These are phyloP conservation scores for Apodemia hepburni DNA, from an alignment of 2,888 invertebrate species.

Conservation along the genomic window DNA sequence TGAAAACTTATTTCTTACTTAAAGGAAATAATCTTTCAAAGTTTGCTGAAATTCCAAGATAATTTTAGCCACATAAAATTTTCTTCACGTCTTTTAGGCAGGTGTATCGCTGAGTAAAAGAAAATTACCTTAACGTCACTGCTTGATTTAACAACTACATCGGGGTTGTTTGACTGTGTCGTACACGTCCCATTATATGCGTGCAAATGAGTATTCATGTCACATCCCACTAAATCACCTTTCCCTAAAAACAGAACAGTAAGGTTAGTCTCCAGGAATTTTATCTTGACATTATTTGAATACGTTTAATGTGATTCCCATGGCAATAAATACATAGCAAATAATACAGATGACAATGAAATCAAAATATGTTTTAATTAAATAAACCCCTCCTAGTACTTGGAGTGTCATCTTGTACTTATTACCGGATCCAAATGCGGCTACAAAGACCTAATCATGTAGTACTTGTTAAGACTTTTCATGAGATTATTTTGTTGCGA, in stretches of 20 bases:
- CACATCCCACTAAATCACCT: constrained; percentile 96
- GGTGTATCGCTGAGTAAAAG: neutral
- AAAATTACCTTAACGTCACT: constrained; percentile 90
- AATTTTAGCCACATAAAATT: neutral
- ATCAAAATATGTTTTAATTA: no score
- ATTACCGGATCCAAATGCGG: no score
- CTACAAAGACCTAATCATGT: no score
- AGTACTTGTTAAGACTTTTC: no score
- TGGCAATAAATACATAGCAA: no score
- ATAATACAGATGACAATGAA: no score
- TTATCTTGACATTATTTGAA: neutral
- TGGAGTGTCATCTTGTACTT: no score
- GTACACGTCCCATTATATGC: constrained; percentile 81
- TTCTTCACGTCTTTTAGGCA: neutral
- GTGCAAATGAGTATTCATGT: constrained; percentile 91
- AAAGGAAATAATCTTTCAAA: no score
- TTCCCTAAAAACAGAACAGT: constrained; percentile 84
- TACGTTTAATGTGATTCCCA: no score
- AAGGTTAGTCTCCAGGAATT: neutral
- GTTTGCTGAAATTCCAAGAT: neutral
- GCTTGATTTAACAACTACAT: constrained; percentile 94
- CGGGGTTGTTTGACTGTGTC: constrained; percentile 82
- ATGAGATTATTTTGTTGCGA: no score
- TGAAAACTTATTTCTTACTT: no score
- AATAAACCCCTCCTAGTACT: no score